Evolutionary conservation across 2,888 invertebrate genomes (phyloP), one percentile per base, ranked within the genome.

Genomic region (Tuta absoluta): DNA sequence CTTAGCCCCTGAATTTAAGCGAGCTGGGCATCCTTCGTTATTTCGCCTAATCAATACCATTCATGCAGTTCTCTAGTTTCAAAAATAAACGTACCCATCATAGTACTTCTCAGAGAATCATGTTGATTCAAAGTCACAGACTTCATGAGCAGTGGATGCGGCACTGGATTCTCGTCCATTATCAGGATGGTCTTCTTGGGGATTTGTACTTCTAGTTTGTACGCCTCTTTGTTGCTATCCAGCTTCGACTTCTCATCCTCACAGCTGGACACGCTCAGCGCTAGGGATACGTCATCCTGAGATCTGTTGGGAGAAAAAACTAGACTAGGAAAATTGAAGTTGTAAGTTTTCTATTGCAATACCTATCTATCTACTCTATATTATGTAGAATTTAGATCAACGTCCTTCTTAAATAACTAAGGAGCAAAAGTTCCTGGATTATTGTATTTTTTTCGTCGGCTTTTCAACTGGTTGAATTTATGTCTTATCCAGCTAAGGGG

Each of bases 71-170:
- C 7, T 33, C 33, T 33, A 33, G 8, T 33, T 33, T 33, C 33
- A 33, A 28, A 28, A 51, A 19, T 11, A 24, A n/a, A 74, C 79
- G 73, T 70, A 92, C 92, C 87, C 87, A 92, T 92, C 88, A 92
- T 88, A 66, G 88, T 86, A 11, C 83, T 82, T 1, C 91, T 84
- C 14, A 91, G 73, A 0, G 86, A 80, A 56, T 91, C 91, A 71
- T 91, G 88, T 65, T 91, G 92, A 65, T 87, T 91, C 65, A 91
- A 69, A 0, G 88, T 92, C 14, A 91, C 65, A 0, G 92, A 92
- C 69, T 92, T 92, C 91, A 92, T 91, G 48, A 92, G 82, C 64
- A 92, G 72, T 1, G 92, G 92, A 68, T 92, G 92, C 5, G 90
- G 88, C 7, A 84, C 86, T 0, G 86, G 81, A 0, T 91, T 85